Base-by-base conservation (phyloP, 2,113 vertebrate species). In the Amphiprion ocellaris region DNA sequence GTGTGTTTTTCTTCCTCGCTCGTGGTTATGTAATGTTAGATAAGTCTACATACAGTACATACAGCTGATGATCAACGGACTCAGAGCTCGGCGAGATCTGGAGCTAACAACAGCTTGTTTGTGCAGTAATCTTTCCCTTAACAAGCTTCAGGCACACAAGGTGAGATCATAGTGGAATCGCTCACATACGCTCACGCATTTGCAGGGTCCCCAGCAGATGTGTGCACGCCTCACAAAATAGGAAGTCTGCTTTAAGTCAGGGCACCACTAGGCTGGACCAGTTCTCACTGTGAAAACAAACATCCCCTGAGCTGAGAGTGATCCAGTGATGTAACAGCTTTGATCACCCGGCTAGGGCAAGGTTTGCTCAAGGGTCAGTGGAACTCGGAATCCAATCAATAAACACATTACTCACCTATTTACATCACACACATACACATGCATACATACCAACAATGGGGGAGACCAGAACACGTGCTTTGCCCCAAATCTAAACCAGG, bases 91-190 rank as follows among this genome's bases (percentile, higher is more conserved):
- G 30, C 58, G 37, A 53, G 85, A 83, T 76, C 24, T 77, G 77
- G 53, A 76, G 62, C 88, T 85, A 91, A 92, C 90, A 85, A 80
- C 77, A 81, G 82, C 75, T 82, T 94, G 91, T 89, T 93, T 93
- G 87, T 90, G 90, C 81, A 74, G 80, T 86, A 92, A 93, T 92
- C 88, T 86, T 84, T 83, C 66, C 70, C 70, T 88, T 95, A 94
- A 94, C 93, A 85, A 92, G 88, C 89, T 93, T 92, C 92, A 94
- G 91, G 90, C 94, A 94, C 93, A 95, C 92, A 93, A 94, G 76
- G 86, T 95, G 93, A 95, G 92, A 92, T 95, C 93, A 95, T 95
- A 86, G 83, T 62, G 21, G 37, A 73, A 81, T 76, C 1, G 37
- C 71, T 73, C 81, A 62, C 77, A 69, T 49, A 68, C 53, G 70